A percentile compares a stretch with the other conserved stretches of the same genome.
These are phyloP conservation scores for Parus major DNA, from an alignment of 2,113 vertebrate species.

Conservation along the genomic window DNA sequence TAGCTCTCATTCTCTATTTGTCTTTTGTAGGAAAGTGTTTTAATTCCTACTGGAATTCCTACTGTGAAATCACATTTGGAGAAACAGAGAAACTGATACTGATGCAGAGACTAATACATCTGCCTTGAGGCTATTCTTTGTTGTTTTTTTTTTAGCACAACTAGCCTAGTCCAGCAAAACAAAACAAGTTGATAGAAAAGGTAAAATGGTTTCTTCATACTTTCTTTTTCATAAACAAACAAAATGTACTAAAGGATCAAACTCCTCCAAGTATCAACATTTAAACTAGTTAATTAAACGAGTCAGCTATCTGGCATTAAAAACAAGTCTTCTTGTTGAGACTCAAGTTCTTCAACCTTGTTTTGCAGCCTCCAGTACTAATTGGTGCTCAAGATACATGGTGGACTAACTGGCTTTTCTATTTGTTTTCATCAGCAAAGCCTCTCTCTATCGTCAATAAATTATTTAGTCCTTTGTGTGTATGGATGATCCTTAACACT, in stretches of 20 bases:
- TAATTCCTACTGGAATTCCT: constrained; percentile 43
- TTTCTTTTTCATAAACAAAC: background rate
- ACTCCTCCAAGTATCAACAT: background rate
- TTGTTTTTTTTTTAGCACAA: background rate
- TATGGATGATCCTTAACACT: background rate
- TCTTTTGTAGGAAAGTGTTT: constrained; percentile 1
- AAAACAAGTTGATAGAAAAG: background rate
- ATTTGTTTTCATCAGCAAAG: background rate
- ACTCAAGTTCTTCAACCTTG: background rate
- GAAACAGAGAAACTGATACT: background rate
- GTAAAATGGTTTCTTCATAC: background rate
- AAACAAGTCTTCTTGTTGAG: background rate
- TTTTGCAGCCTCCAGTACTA: background rate
- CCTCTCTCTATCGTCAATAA: background rate
- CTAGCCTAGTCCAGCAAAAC: background rate
- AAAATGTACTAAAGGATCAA: background rate
- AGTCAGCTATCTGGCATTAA: background rate
- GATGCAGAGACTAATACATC: background rate
- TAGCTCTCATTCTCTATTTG: background rate
- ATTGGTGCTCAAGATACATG: background rate
- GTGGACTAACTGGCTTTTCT: background rate
- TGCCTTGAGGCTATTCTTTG: constrained; percentile 14
- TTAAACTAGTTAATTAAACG: background rate
- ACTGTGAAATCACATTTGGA: constrained; percentile 26
- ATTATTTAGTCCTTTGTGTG: background rate